Evolutionary conservation across 2,113 vertebrate genomes (phyloP), one percentile per base, ranked within the genome.

Genomic region (Otus sunia): DNA sequence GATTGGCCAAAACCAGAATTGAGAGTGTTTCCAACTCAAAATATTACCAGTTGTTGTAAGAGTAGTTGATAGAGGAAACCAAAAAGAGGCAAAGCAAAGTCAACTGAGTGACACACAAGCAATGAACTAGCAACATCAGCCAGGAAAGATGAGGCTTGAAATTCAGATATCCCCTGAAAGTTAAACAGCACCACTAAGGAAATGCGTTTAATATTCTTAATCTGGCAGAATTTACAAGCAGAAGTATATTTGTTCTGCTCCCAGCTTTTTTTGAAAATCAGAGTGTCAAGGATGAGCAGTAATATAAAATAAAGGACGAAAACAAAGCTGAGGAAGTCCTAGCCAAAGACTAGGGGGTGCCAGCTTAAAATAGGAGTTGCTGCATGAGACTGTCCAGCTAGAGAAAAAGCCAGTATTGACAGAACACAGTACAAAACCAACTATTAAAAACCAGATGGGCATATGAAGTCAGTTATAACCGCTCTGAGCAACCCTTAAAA

Each of bases 401-500:
- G 43, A 39, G 53, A 17, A 45, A 19, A 26, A 34, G 7, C 67
- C 78, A 30, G 32, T 1, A 5, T 3, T 8, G 3, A 3, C 0
- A 4, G 1, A 23, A 47, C 20, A 4, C 23, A 8, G 58, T 1
- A 10, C 41, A 53, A 20, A 79, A 20, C 3, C 52, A 62, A 3
- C 58, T 1, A 43, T 76, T 15, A 5, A 45, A 26, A 13, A 22
- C 11, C 15, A 27, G 21, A 16, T 3, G 41, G 64, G 53, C 11
- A 32, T 0, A 2, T 8, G 43, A n/a, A 43, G 26, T 5, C 52
- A 13, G 6, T 14, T 20, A 5, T 16, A 52, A 11, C 30, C 27
- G 56, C 0, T 20, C 0, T 32, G 75, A 56, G 79, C 21, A 41
- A 1, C 5, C 26, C 63, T 21, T 0, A 3, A 2, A 21, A 5